Percentiles rank a stretch among this genome's conserved stretches.
Evolutionary conservation across 2,797 vertebrate species (phyloP).

Genomic region (Aphelocoma californica): DNA sequence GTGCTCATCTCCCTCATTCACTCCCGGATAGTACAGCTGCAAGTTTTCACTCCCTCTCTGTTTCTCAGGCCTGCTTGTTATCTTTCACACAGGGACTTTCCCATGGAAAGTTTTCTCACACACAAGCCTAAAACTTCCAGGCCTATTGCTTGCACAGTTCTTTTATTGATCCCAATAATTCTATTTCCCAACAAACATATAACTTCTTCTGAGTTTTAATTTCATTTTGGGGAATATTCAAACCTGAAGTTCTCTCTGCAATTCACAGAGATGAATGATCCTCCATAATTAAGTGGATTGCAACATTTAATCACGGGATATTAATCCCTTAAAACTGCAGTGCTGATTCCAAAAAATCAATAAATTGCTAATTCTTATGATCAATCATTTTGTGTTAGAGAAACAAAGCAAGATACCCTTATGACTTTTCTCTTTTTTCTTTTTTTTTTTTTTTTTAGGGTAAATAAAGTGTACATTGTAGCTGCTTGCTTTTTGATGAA

Average conservation of each 20-base stretch:
- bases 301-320: neutral
- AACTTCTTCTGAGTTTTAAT: neutral
- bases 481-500: neutral
- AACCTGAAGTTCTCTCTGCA: neutral
- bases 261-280: neutral
- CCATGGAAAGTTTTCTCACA: no score
- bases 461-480: no score
- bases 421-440: neutral
- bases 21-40: no score
- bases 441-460: no score
- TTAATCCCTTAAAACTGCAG: neutral
- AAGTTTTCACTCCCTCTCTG: no score
- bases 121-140: no score
- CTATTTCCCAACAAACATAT: neutral
- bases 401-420: neutral
- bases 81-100: no score
- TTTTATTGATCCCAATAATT: no score
- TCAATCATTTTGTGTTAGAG: neutral
- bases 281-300: neutral
- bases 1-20: no score
- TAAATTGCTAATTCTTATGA: neutral
- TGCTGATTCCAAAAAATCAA: neutral
- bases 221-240: accelerated
- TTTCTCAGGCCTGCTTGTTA: no score
- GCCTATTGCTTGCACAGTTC: no score